phyloP scores from a whole-genome alignment of 2,797 vertebrate genomes.

The Forpus xanthops region DNA sequence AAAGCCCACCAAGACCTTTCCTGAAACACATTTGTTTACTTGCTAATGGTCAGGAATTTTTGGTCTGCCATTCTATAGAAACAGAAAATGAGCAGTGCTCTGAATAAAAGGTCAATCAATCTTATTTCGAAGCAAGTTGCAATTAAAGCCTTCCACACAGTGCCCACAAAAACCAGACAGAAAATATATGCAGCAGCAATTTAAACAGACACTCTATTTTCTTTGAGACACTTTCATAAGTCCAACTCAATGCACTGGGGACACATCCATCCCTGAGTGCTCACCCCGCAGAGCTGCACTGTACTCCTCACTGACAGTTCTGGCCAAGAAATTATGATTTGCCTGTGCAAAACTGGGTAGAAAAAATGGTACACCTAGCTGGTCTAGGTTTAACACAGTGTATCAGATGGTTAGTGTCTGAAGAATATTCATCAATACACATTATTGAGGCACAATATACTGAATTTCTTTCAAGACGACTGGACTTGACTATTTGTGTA shows the following conservation, averaged over 20 bases:
- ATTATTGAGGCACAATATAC: not conserved
- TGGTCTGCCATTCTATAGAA: not conserved
- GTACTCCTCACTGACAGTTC: not conserved
- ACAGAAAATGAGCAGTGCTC: not conserved
- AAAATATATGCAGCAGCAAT: not conserved
- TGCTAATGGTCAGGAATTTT: not conserved
- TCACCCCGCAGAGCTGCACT: not conserved
- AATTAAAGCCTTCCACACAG: not conserved
- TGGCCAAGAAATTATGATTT: not conserved
- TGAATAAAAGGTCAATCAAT: not conserved
- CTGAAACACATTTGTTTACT: not conserved
- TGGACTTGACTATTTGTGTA: not conserved
- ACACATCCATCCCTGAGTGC: fast-evolving
- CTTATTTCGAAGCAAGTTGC: not conserved
- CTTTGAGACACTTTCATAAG: not conserved
- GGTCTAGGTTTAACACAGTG: not conserved
- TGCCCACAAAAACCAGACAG: not conserved
- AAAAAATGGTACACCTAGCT: not conserved
- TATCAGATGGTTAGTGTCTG: not conserved
- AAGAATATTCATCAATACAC: not conserved
- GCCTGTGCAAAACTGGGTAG: not conserved
- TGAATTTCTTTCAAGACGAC: not conserved
- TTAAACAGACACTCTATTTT: not conserved
- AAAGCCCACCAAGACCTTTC: not conserved
- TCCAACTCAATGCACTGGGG: not conserved